Base-by-base conservation (phyloP, 2,888 invertebrate genomes). In the Metallyticus violacea region DNA sequence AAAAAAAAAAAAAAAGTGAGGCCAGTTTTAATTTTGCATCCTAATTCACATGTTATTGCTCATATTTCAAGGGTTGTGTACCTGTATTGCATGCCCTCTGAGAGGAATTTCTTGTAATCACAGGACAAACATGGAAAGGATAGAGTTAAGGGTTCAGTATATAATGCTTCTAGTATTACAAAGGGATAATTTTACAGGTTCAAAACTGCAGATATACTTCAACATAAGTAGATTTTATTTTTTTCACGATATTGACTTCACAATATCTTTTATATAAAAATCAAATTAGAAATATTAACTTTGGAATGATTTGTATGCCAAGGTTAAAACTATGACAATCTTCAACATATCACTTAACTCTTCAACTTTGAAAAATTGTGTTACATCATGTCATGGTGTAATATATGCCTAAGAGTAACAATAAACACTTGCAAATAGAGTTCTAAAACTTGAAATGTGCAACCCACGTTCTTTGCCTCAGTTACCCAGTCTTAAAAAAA, bases 181-280 rank as follows among this genome's bases (percentile, higher is more conserved):
- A 22, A 15, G 15, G 40, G 22, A 62, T 62, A 62, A 6, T 62
- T 62, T 62, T 62, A 62, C 40, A 62, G 40, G 15, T 62, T 62
- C 40, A 62, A 62, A 62, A 62, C 40, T 62, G 15, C 15, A 62
- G 15, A 62, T 15, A 62, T 15, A 62, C 15, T 62, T 62, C 15
- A 62, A 77, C 77, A 77, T 77, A 28, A 77, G 29, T 28, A 25
- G n/a, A 27, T n/a, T 85, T 85, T 85, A 85, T 87, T 86, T 87
- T 29, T 85, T n/a, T 78, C 62, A 85, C 79, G 30, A 84, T 81
- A 86, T 81, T 87, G 85, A 86, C 76, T 77, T 87, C 85, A 86
- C 86, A 88, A 77, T 28, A 25, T 7, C 77, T 77, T 25, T 29
- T 26, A 84, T 83, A 80, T 78, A 86, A 84, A 83, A 84, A 86